Percentiles rank a stretch among this genome's conserved stretches.
Conservation (phyloP, 23 tunicate species). For the Halocynthia roretzi region DNA sequence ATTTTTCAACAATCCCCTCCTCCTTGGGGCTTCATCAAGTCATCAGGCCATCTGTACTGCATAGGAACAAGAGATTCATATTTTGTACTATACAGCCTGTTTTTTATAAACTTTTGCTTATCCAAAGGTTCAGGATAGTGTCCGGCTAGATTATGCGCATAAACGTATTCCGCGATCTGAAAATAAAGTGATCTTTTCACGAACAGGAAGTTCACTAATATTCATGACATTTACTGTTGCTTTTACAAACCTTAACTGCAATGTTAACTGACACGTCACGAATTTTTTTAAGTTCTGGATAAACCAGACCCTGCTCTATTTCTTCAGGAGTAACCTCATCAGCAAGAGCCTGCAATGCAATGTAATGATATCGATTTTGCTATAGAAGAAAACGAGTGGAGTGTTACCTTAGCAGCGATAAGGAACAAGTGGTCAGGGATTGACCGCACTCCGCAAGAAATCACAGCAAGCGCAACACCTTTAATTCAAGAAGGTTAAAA, state of each 20-base stretch:
- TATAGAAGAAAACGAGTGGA: neutral
- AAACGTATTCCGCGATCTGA: constrained; percentile 20
- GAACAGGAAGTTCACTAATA: neutral
- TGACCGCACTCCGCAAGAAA: constrained; percentile 4
- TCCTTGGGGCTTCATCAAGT: constrained; percentile 26
- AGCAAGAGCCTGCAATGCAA: constrained; percentile 17
- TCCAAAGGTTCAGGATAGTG: constrained; percentile 23
- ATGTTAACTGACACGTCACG: constrained; percentile 14
- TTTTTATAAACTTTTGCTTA: constrained; percentile 10
- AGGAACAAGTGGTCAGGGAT: constrained; percentile 21
- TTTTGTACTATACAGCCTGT: constrained; percentile 6
- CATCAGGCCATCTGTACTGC: constrained; percentile 18
- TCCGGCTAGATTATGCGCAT: constrained; percentile 18
- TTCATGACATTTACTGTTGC: neutral
- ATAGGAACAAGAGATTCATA: constrained; percentile 23
- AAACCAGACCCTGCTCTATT: constrained; percentile 11
- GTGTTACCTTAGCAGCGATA: constrained; percentile 12
- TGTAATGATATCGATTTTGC: neutral
- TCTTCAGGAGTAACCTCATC: constrained; percentile 20
- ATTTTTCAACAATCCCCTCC: constrained; percentile 2
- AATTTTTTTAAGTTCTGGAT: constrained; percentile 18
- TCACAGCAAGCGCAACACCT: constrained; percentile 28
- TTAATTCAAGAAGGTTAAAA: neutral
- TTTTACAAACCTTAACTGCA: constrained; percentile 17
- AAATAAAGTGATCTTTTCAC: neutral